A percentile compares a stretch with the other conserved stretches of the same genome.
Conservation (phyloP, 2,113 vertebrate species). For the Prionailurus viverrinus region DNA sequence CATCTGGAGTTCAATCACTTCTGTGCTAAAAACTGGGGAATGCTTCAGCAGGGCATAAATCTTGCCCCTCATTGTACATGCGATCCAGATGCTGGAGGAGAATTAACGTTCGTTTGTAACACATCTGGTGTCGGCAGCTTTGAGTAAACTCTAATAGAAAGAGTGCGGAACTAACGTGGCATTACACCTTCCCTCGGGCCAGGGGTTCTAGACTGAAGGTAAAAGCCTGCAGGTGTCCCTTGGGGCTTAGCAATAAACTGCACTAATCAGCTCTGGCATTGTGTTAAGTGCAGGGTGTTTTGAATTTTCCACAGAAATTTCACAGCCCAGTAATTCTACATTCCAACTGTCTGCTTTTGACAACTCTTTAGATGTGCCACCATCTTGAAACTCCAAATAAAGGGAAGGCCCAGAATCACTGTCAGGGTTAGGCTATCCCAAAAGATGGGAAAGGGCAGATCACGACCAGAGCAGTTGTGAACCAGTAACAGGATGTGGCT, state of each 20-base stretch:
- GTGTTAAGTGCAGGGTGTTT: slow-evolving; percentile 62
- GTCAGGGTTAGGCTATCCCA: not conserved
- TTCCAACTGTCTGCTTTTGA: slow-evolving; percentile 67
- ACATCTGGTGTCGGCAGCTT: slow-evolving; percentile 86
- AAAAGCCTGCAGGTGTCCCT: slow-evolving; percentile 71
- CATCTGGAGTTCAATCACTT: slow-evolving; percentile 92
- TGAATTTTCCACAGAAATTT: slow-evolving; percentile 75
- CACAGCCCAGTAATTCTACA: slow-evolving; percentile 25
- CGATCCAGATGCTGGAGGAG: slow-evolving; percentile 88
- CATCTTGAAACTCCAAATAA: slow-evolving; percentile 9
- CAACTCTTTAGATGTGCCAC: slow-evolving; percentile 69
- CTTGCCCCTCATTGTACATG: slow-evolving; percentile 89
- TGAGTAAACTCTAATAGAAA: slow-evolving; percentile 78
- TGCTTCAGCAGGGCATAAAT: slow-evolving; percentile 92
- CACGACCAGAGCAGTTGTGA: not conserved
- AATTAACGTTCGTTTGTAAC: slow-evolving; percentile 86
- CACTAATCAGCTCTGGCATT: slow-evolving; percentile 67
- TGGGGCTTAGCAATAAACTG: slow-evolving; percentile 64
- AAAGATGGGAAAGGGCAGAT: not conserved
- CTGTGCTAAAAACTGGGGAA: slow-evolving; percentile 91
- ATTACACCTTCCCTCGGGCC: slow-evolving; percentile 74
- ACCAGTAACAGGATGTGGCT: not conserved
- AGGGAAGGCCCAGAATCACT: not conserved
- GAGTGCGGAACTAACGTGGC: slow-evolving; percentile 80
- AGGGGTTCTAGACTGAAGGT: slow-evolving; percentile 75